Evolutionary conservation across 1,140 invertebrate species (phyloP).

Genomic region (Bacillus rossius): DNA sequence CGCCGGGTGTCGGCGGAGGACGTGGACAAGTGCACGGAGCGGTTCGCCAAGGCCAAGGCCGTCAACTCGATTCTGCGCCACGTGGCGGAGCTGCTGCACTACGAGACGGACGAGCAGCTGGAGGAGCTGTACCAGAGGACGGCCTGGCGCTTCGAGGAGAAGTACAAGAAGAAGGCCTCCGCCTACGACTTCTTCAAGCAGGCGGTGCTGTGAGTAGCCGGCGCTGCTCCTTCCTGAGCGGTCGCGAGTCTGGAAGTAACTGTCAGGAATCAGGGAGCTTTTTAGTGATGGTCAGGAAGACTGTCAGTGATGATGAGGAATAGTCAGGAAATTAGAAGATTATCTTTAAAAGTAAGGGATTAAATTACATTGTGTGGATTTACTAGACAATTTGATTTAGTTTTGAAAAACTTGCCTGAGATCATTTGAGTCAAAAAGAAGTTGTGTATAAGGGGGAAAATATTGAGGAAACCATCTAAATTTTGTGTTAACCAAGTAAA

Average conservation of each 20-base stretch:
- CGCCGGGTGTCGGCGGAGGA: constrained; percentile 97
- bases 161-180: constrained; percentile 92
- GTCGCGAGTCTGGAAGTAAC: too few species aligned
- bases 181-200: constrained; percentile 99
- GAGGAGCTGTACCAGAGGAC: constrained; percentile 96
- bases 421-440: too few species aligned
- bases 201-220: constrained; percentile 88
- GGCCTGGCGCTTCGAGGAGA: constrained; percentile 99
- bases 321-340: too few species aligned
- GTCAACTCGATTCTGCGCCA: constrained; percentile 97
- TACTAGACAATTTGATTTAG: constrained; percentile 5
- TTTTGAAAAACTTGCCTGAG: neutral
- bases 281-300: too few species aligned
- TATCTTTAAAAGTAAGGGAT: too few species aligned
- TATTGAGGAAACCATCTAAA: too few species aligned
- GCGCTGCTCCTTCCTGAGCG: too few species aligned
- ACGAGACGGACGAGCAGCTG: constrained; percentile 85
- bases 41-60: constrained; percentile 97
- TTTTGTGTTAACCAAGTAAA: too few species aligned
- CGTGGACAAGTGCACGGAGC: constrained; percentile 96
- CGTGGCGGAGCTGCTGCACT: constrained; percentile 91
- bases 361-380: too few species aligned
- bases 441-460: too few species aligned
- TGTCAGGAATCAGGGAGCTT: too few species aligned
- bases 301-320: too few species aligned